Percentiles rank a stretch among this genome's conserved stretches.
Evolutionary conservation across 2,113 vertebrate species (phyloP).

Genomic region (Dasyprocta punctata): DNA sequence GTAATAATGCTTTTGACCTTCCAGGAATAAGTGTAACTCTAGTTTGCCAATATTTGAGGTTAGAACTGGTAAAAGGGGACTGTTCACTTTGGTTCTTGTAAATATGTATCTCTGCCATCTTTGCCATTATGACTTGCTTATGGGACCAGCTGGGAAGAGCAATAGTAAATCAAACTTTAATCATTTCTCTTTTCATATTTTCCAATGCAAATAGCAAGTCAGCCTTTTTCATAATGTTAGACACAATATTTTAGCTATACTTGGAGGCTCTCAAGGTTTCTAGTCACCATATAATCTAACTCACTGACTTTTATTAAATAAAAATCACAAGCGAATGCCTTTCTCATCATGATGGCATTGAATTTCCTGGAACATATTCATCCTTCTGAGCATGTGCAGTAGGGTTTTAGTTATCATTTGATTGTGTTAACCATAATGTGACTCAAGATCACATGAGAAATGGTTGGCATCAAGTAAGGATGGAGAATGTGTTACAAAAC

Average conservation of each 20-base stretch:
- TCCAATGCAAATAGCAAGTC: not conserved
- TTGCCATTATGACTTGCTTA: not conserved
- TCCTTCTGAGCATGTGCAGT: not conserved
- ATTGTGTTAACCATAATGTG: not conserved
- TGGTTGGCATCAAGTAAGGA: not conserved
- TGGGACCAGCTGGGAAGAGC: not conserved
- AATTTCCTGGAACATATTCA: not conserved
- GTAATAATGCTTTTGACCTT: not conserved
- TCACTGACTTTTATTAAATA: no score
- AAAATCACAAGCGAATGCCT: not conserved
- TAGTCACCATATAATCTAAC: not conserved
- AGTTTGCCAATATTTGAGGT: not conserved
- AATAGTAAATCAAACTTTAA: not conserved
- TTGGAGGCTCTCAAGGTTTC: not conserved
- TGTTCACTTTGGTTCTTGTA: not conserved
- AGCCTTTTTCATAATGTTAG: not conserved
- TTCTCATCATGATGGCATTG: not conserved
- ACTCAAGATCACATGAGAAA: not conserved
- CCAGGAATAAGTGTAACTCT: not conserved
- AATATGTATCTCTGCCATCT: not conserved
- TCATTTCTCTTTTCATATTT: not conserved
- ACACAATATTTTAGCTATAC: not conserved
- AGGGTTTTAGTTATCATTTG: not conserved
- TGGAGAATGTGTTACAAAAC: no score
- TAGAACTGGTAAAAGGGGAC: not conserved